Evolutionary conservation across 2,797 vertebrate genomes (phyloP).

Genomic region (Chloroceryle amazona): DNA sequence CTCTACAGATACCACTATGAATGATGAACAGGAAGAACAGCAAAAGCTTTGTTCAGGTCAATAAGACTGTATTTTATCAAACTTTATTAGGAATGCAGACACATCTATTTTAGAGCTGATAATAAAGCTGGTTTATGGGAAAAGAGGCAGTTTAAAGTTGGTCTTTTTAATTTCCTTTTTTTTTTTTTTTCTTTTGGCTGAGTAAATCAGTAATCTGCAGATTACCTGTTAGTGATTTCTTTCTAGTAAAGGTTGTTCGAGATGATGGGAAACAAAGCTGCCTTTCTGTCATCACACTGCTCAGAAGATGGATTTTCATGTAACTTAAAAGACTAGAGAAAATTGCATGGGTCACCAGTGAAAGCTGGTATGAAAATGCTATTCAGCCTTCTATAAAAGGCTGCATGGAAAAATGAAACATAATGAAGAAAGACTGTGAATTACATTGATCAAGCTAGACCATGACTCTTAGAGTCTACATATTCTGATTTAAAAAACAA

Average conservation of each 20-base stretch:
- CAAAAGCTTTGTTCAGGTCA: conserved; percentile 30
- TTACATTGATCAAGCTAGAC: neutral
- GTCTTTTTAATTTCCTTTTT: neutral
- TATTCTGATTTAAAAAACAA: neutral
- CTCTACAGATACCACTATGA: neutral
- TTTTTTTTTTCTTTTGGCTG: neutral
- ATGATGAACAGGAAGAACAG: conserved; percentile 35
- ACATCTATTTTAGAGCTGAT: conserved; percentile 27
- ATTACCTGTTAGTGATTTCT: conserved; percentile 4
- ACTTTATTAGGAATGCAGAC: neutral
- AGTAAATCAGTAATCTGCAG: conserved; percentile 17
- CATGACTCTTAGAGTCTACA: neutral
- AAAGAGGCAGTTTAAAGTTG: conserved; percentile 11
- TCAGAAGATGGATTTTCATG: conserved; percentile 41
- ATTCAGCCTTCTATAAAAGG: neutral
- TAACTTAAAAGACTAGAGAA: conserved; percentile 9
- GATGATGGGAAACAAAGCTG: conserved; percentile 12
- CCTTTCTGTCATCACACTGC: conserved; percentile 5
- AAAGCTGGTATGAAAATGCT: conserved; percentile 43
- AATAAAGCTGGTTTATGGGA: conserved; percentile 31
- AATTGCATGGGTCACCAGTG: conserved; percentile 33
- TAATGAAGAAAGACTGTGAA: neutral
- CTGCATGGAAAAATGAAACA: neutral
- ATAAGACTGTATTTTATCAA: conserved; percentile 31
- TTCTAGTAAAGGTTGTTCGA: neutral